Base-by-base conservation (phyloP, 1,140 invertebrate genomes). In the Ceratosolen fusciceps region DNA sequence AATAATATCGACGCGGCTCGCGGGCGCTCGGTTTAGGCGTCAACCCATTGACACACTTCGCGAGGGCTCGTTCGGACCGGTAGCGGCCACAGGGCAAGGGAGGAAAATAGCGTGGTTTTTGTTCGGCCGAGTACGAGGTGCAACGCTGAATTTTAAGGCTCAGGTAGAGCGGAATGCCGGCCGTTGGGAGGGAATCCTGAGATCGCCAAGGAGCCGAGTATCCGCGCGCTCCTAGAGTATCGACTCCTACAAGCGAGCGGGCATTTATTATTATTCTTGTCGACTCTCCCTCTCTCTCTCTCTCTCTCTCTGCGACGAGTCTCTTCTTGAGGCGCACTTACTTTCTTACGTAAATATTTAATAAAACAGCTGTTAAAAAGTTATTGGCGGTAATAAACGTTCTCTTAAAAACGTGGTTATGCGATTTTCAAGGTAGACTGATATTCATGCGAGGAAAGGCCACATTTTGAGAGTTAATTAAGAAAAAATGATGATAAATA, bases 1-100 rank as follows among this genome's bases (percentile, higher is more conserved):
- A 72, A 31, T 54, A 29, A 52, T 9, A 39, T 29, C 52, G 75
- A 77, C 75, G 49, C 12, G 34, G 43, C 62, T n/a, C 60, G 73
- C 29, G 60, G 68, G 54, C n/a, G n/a, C 62, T 75, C 73, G 58
- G 49, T 75, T 75, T 52, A 65, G 74, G 62, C 31, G 21, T 43
- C 34, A 10, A 26, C 39, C 72, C 3, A n/a, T 34, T 8, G 34
- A 56, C 19, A 29, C 8, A 12, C 12, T 52, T 52, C 49, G 68
- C 5, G 3, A 7, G 14, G 29, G 29, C n/a, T n/a, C n/a, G n/a
- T n/a, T n/a, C n/a, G n/a, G n/a, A n/a, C n/a, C n/a, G n/a, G n/a
- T n/a, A n/a, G n/a, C n/a, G n/a, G n/a, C n/a, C n/a, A n/a, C n/a
- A n/a, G n/a, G n/a, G n/a, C n/a, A n/a, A n/a, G 10, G n/a, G 7